phyloP scores from a whole-genome alignment of 2,113 vertebrate genomes.

The Ctenodactylus gundi region DNA sequence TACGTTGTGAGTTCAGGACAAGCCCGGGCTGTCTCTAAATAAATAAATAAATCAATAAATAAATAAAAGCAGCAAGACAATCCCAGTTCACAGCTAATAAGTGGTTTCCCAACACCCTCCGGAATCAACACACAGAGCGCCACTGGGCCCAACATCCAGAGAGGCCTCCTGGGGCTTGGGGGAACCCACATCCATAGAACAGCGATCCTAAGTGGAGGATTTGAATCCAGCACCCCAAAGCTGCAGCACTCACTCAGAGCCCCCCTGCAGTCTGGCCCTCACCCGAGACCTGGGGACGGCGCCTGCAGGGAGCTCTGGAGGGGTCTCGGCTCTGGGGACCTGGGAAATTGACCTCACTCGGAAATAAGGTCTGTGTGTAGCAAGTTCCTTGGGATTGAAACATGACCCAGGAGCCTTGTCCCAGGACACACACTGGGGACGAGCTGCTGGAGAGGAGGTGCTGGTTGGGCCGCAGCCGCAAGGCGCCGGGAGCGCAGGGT shows the following conservation, averaged over 20 bases:
- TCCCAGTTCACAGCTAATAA: rapidly evolving
- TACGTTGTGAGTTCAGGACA: too few relatives aligned
- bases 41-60: background rate
- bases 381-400: too few relatives aligned
- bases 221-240: background rate
- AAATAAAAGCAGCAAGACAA: background rate
- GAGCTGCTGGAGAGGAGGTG: too few relatives aligned
- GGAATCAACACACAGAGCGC: background rate
- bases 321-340: background rate
- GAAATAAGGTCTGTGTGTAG: background rate
- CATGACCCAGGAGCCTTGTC: too few relatives aligned
- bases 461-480: too few relatives aligned
- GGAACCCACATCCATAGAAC: rapidly evolving
- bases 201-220: too few relatives aligned
- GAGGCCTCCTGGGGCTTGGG: background rate
- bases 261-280: too few relatives aligned
- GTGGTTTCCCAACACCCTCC: background rate
- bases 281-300: background rate
- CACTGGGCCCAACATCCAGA: background rate
- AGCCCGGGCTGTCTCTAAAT: background rate
- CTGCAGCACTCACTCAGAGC: too few relatives aligned
- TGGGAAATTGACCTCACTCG: background rate
- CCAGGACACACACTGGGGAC: too few relatives aligned
- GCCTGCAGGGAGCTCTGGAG: background rate
- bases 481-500: too few relatives aligned